A percentile compares a stretch with the other conserved stretches of the same genome.
phyloP scores from a whole-genome alignment of 2,888 invertebrate genomes.

The Erpobdella octoculata region DNA sequence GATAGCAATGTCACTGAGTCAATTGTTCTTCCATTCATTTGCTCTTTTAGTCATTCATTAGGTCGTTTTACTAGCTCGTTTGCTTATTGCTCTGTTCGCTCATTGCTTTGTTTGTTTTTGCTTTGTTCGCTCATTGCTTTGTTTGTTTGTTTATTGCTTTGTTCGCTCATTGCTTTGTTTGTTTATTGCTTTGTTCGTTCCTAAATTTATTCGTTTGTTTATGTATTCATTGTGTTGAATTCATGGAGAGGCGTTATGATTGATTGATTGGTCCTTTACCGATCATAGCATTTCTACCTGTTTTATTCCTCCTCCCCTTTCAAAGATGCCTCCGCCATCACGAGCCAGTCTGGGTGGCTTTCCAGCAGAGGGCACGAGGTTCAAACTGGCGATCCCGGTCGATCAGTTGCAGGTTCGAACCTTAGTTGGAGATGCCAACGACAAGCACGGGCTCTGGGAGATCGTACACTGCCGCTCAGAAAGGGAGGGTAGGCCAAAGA shows the following conservation, averaged over 20 bases:
- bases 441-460: conserved; percentile 92
- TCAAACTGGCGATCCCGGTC: conserved; percentile 28
- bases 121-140: no score
- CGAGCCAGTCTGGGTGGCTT: neutral
- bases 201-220: no score
- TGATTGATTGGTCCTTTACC: neutral
- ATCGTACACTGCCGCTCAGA: conserved; percentile 88
- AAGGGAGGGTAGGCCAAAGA: conserved; percentile 84
- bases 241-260: neutral
- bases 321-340: neutral
- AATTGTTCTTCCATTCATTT: no score
- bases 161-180: neutral
- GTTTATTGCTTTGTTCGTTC: neutral
- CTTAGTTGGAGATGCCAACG: conserved; percentile 68
- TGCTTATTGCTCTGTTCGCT: no score
- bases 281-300: neutral
- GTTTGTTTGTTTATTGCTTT: neutral
- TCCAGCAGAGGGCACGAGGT: conserved; percentile 13
- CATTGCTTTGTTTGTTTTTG: no score
- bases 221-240: no score
- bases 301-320: no score
- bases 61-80: no score
- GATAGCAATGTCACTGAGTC: no score
- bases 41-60: no score
- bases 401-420: conserved; percentile 60